Evolutionary conservation across 2,888 invertebrate species (phyloP).

Genomic region (Bugula neritina): DNA sequence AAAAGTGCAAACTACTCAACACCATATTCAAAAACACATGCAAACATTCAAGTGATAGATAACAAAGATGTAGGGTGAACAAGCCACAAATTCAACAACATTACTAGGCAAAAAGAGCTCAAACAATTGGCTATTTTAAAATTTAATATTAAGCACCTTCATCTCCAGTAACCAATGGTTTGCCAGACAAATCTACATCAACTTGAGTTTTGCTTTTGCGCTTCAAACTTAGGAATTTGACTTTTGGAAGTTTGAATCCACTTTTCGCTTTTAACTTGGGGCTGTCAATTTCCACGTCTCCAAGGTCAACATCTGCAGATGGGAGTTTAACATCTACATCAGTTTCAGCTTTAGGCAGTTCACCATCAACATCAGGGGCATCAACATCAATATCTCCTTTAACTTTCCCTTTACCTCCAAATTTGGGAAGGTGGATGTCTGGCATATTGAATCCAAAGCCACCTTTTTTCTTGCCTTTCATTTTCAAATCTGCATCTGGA

Average conservation of each 20-base stretch:
- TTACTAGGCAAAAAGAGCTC: too few species aligned
- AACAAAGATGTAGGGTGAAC: too few species aligned
- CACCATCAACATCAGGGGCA: constrained; percentile 12
- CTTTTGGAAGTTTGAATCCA: constrained; percentile 1
- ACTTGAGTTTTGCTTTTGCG: too few species aligned
- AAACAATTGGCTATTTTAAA: too few species aligned
- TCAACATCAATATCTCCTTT: background rate
- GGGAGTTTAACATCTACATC: constrained; percentile 11
- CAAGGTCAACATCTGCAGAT: background rate
- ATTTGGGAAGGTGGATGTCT: constrained; percentile 16
- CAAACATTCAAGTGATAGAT: too few species aligned
- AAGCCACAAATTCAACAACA: too few species aligned
- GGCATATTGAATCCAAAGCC: background rate
- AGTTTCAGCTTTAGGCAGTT: constrained; percentile 4
- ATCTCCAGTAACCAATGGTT: too few species aligned
- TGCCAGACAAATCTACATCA: too few species aligned
- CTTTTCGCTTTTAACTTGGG: background rate
- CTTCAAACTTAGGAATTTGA: background rate
- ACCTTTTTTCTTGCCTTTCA: background rate
- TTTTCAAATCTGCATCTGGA: background rate
- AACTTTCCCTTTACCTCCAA: constrained; percentile 12
- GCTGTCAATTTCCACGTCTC: background rate
- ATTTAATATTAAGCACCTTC: too few species aligned
- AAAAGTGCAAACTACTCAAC: too few species aligned
- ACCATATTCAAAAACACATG: too few species aligned